Conservation (phyloP, 2,113 vertebrate genomes). For the Melanerpes formicivorus region DNA sequence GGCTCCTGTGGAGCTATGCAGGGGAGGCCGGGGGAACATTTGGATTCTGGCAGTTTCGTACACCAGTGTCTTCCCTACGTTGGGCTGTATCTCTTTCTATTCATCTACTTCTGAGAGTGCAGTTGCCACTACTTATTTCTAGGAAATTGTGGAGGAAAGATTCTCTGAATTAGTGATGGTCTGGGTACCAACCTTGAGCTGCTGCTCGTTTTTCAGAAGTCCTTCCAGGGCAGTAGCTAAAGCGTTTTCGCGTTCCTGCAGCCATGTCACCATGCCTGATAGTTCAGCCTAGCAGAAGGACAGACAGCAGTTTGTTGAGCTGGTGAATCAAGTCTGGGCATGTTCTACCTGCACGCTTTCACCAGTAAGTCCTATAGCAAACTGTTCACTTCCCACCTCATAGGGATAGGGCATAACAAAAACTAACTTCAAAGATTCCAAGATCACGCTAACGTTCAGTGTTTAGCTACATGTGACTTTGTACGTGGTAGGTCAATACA, state of each 20-base stretch:
- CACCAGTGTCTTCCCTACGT: not conserved
- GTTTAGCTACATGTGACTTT: not conserved
- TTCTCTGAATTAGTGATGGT: not conserved
- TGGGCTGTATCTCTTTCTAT: not conserved
- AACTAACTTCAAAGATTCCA: too few relatives aligned
- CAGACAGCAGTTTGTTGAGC: not conserved
- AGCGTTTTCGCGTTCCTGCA: not conserved
- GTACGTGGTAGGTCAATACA: not conserved
- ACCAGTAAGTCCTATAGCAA: not conserved
- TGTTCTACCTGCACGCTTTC: not conserved
- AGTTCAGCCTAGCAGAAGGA: not conserved
- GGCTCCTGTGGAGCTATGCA: not conserved
- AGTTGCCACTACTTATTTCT: not conserved
- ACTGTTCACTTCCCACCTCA: not conserved
- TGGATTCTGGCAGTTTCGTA: not conserved
- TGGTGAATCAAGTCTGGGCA: not conserved
- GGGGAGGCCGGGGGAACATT: not conserved
- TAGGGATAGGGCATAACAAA: not conserved
- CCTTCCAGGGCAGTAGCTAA: not conserved
- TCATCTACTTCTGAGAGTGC: not conserved
- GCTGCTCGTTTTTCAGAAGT: not conserved
- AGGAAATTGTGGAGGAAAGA: not conserved
- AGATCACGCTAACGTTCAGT: not conserved
- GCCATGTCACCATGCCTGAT: rapidly evolving
- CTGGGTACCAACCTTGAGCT: slow-evolving; percentile 34